phyloP scores from a whole-genome alignment of 2,888 invertebrate genomes.

The Ischnus inquisitorius region DNA sequence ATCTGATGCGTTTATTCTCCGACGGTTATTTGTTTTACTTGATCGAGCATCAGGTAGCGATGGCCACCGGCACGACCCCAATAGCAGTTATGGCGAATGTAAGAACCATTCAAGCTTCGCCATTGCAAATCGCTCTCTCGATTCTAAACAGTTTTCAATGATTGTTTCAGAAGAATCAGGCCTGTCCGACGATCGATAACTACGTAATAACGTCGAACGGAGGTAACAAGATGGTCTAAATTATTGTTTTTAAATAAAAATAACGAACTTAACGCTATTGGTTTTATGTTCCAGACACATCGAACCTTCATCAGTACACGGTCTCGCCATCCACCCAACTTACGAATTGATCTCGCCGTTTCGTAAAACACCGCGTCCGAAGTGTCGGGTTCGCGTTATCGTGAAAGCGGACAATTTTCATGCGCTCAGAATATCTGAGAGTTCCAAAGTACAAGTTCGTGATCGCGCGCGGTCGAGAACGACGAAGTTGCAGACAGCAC shows the following conservation, averaged over 20 bases:
- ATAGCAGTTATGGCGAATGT: conserved; percentile 96
- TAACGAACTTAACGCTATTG: conserved; percentile 17
- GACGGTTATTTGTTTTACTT: conserved; percentile 99
- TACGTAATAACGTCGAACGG: conserved; percentile 82
- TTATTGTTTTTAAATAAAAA: conserved; percentile 17
- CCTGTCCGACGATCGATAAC: conserved; percentile 80
- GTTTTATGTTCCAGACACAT: conserved; percentile 78
- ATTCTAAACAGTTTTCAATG: not conserved
- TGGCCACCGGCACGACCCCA: conserved; percentile 95
- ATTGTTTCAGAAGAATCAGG: conserved; percentile 80
- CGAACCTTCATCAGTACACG: conserved; percentile 77
- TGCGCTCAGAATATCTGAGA: too few relatives aligned
- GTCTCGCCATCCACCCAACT: too few relatives aligned
- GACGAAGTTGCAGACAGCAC: too few relatives aligned
- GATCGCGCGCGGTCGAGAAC: too few relatives aligned
- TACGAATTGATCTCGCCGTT: too few relatives aligned
- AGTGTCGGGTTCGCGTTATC: too few relatives aligned
- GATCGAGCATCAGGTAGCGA: conserved; percentile 98
- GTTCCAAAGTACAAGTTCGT: too few relatives aligned
- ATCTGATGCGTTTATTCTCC: conserved; percentile 97
- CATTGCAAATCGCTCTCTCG: not conserved
- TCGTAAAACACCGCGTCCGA: too few relatives aligned
- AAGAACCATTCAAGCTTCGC: conserved; percentile 78
- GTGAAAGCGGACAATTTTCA: too few relatives aligned
- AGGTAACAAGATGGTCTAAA: conserved; percentile 75